Evolutionary conservation across 2,797 vertebrate genomes (phyloP), one percentile per base, ranked within the genome.

Genomic region (Paedocypris micromegethes): DNA sequence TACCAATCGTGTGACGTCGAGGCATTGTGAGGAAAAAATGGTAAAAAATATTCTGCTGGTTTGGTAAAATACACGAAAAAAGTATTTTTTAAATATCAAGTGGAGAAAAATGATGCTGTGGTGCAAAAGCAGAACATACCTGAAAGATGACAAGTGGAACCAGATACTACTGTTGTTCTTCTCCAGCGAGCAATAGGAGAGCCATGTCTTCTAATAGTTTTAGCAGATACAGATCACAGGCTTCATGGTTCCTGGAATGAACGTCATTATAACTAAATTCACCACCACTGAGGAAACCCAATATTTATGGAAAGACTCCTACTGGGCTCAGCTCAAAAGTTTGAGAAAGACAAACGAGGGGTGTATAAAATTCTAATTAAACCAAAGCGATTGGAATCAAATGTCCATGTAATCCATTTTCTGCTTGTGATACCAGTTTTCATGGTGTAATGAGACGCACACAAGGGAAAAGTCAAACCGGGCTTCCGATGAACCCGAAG

Each of bases 211-310:
- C 76, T 85, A 84, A 87, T 86, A 79, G 74, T 79, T 81, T 85
- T 84, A 86, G 79, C 83, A 84, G 81, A 80, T 42, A 73, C 77
- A 73, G 76, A 83, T 83, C 72, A 70, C 68, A 66, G 65, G 77
- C 72, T 80, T 85, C 75, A 85, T 75, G 77, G 80, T 81, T 84
- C 83, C 81, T 72, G 76, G 80, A 86, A 86, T 78, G 76, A 78
- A 82, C 66, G 71, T 68, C 80, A 80, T 84, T 83, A 81, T 0
- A 73, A 80, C 76, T 80, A 72, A 78, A 80, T 73, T 68, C 62
- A 72, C 53, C 46, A 43, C 70, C 70, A 64, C 73, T 71, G 73
- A 72, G 50, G 68, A 58, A 82, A 80, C 57, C 63, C 51, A 75
- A 80, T 79, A 54, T 65, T 44, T 40, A 62, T 49, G 63, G 51